Evolutionary conservation across 1,140 invertebrate species (phyloP).

Genomic region (Cyphomyrmex costatus): DNA sequence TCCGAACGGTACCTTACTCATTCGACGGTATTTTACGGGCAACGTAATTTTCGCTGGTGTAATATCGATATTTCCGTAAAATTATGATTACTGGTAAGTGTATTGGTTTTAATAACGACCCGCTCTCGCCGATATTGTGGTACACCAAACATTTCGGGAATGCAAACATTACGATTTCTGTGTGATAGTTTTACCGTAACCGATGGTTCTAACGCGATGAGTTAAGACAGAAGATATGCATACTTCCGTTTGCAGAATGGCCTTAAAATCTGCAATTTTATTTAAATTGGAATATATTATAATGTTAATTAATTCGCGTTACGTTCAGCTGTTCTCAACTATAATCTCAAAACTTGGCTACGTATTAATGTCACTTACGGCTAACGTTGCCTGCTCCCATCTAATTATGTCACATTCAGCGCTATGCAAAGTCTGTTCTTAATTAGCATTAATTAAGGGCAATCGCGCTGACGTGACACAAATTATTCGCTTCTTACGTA

Average conservation of each 20-base stretch:
- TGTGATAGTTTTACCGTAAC: conserved; percentile 8
- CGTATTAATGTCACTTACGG: conserved; percentile 74
- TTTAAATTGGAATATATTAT: conserved; percentile 55
- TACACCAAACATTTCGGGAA: not conserved
- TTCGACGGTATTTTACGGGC: conserved; percentile 22
- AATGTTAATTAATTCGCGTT: conserved; percentile 78
- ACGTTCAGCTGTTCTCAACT: conserved; percentile 69
- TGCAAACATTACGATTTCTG: not conserved
- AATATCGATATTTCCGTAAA: conserved; percentile 37
- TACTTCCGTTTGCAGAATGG: too few relatives aligned
- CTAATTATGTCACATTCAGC: conserved; percentile 65
- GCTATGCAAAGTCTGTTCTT: conserved; percentile 51
- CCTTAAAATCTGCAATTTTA: conserved; percentile 46
- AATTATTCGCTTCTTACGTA: conserved; percentile 45
- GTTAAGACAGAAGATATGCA: not conserved
- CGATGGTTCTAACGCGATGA: not conserved
- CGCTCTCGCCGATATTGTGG: not conserved
- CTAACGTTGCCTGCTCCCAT: conserved; percentile 47
- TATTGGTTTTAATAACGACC: conserved; percentile 26
- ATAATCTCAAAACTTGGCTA: conserved; percentile 72
- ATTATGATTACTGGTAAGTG: conserved; percentile 35
- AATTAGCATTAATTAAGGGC: conserved; percentile 58
- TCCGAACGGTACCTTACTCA: not conserved
- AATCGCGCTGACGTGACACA: conserved; percentile 56
- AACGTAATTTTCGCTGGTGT: conserved; percentile 40